Percentiles rank a stretch among this genome's conserved stretches.
Conservation (phyloP, 2,888 invertebrate genomes). For the Folsomia manolachei region DNA sequence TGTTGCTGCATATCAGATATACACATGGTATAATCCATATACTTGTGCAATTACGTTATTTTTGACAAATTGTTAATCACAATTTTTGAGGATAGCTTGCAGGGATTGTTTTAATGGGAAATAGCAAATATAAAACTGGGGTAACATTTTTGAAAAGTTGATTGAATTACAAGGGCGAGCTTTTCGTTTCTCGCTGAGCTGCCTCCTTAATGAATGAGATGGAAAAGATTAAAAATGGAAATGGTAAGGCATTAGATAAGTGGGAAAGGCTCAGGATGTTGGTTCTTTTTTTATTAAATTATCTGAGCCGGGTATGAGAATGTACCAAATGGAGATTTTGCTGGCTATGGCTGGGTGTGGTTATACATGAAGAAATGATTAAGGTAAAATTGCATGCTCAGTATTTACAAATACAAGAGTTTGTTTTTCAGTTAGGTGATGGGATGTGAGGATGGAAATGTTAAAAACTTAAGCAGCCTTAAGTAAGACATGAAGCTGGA, state of each 20-base stretch:
- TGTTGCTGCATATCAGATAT: too few relatives aligned
- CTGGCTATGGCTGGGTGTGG: too few relatives aligned
- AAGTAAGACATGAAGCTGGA: conserved; percentile 1
- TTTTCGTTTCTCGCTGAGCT: background rate
- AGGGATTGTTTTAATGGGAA: background rate
- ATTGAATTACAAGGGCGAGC: background rate
- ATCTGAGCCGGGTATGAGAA: conserved; percentile 1
- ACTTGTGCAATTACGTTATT: too few relatives aligned
- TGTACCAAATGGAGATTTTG: too few relatives aligned
- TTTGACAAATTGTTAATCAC: too few relatives aligned
- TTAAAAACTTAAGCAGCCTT: background rate
- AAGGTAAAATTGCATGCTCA: too few relatives aligned
- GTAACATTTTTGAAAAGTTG: background rate
- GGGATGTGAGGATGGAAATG: conserved; percentile 23
- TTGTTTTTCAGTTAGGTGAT: background rate
- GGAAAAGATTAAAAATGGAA: conserved; percentile 18
- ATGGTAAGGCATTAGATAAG: background rate
- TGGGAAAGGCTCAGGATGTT: background rate
- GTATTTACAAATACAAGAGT: too few relatives aligned
- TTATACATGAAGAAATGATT: too few relatives aligned
- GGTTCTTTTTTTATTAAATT: conserved; percentile 15
- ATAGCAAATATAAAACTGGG: background rate
- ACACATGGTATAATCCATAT: too few relatives aligned
- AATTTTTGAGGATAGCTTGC: too few relatives aligned
- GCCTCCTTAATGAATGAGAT: conserved; percentile 15